A percentile compares a stretch with the other conserved stretches of the same genome.
phyloP scores from a whole-genome alignment of 1,140 invertebrate genomes.

The Drosophila grimshawi region DNA sequence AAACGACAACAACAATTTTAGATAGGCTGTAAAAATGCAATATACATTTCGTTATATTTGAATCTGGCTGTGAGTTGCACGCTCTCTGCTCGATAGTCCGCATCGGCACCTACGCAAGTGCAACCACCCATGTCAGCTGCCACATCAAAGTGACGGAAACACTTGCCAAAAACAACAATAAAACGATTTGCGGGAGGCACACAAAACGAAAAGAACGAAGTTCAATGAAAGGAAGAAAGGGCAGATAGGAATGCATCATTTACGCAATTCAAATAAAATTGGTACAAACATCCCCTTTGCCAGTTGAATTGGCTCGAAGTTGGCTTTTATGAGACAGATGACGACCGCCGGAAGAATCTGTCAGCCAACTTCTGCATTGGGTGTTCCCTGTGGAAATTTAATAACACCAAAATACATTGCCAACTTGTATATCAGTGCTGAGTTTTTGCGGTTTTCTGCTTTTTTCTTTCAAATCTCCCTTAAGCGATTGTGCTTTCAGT shows the following conservation, averaged over 20 bases:
- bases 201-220: neutral
- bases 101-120: conserved; percentile 32
- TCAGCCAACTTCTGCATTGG: conserved; percentile 16
- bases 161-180: conserved; percentile 35
- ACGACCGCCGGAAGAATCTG: conserved; percentile 18
- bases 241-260: conserved; percentile 37
- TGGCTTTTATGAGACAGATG: conserved; percentile 29
- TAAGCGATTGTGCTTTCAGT: neutral
- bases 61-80: conserved; percentile 17
- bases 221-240: conserved; percentile 36
- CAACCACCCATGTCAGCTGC: conserved; percentile 16
- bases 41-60: conserved; percentile 44
- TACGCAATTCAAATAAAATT: conserved; percentile 60
- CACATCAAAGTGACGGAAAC: conserved; percentile 69
- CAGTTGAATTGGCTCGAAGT: conserved; percentile 22
- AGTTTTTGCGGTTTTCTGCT: conserved; percentile 25
- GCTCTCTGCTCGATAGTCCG: conserved; percentile 1
- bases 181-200: neutral
- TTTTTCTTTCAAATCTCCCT: neutral
- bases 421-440: conserved; percentile 22
- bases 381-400: conserved; percentile 4
- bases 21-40: conserved; percentile 39
- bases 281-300: conserved; percentile 56
- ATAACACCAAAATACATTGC: conserved; percentile 20
- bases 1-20: conserved; percentile 5